Evolutionary conservation across 2,888 invertebrate genomes (phyloP), one percentile per base, ranked within the genome.

Genomic region (Lasiommata megera): DNA sequence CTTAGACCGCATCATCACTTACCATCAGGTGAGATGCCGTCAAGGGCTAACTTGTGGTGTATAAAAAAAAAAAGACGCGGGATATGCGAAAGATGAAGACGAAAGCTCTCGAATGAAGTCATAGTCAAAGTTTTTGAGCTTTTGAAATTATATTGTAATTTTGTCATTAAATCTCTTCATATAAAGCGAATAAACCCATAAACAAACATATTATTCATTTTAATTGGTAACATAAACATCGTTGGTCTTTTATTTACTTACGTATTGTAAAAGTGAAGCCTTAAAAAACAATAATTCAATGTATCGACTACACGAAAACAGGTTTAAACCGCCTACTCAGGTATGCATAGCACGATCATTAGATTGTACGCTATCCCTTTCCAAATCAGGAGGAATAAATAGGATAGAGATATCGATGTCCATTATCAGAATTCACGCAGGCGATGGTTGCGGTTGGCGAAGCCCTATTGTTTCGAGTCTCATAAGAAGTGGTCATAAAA

Each of bases 381-480:
- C 55, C 18, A 40, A 55, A 55, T 31, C 34, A 9, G 40, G 41
- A 57, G 29, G 63, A 53, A 60, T 52, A 43, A 61, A 54, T 40
- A 17, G 43, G 58, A 63, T 14, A 47, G 59, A 38, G 14, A 50
- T 48, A 57, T 41, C 34, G 54, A 55, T 57, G 53, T 37, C 54
- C 56, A 53, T 56, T 60, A 44, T 47, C 54, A 48, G 57, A 58
- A 60, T 58, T 56, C 62, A 62, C 64, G 41, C 58, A 53, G 56
- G 58, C 54, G 56, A 58, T 60, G 64, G 67, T 77, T 85, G 88
- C 73, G 87, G 88, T 86, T 71, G 70, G 70, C 66, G 83, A 87
- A 85, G 82, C 84, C 84, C 75, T 84, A 81, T 65, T 65, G 61
- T 63, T 59, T 56, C 61, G 50, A 50, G 54, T 37, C 58, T 61